A percentile compares a stretch with the other conserved stretches of the same genome.
phyloP scores from a whole-genome alignment of 2,113 vertebrate species.

The Cnemophilus loriae region DNA sequence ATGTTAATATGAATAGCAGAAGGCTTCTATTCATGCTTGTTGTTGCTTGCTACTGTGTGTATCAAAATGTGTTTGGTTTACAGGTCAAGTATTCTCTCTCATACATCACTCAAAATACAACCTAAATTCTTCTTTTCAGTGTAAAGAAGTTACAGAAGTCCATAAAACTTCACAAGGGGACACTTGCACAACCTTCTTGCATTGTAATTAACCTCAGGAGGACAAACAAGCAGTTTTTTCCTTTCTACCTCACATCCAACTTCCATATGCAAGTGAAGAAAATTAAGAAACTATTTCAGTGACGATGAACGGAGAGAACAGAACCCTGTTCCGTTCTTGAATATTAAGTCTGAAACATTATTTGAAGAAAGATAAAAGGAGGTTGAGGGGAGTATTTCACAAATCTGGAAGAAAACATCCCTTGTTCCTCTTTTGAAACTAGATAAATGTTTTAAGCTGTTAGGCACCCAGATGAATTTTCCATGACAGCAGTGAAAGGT shows the following conservation, averaged over 20 bases:
- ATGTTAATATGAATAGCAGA: accelerated
- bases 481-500: not conserved
- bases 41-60: not conserved
- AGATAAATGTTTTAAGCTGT: not conserved
- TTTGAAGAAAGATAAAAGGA: not conserved
- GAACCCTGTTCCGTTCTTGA: not conserved
- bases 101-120: not conserved
- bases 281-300: not conserved
- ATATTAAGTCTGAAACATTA: not conserved
- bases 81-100: not conserved
- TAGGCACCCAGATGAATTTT: not conserved
- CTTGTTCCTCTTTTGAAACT: not conserved
- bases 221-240: not conserved
- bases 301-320: not conserved
- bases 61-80: not conserved
- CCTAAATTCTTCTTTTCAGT: not conserved
- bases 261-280: not conserved
- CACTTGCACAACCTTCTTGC: not conserved
- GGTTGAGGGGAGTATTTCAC: not conserved
- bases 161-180: not conserved
- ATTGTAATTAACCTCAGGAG: not conserved
- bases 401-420: not conserved
- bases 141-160: not conserved
- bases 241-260: not conserved
- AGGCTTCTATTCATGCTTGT: not conserved